Percentiles rank a stretch among this genome's conserved stretches.
Evolutionary conservation across 1,140 invertebrate genomes (phyloP).

Genomic region (Rhizoglyphus robini): DNA sequence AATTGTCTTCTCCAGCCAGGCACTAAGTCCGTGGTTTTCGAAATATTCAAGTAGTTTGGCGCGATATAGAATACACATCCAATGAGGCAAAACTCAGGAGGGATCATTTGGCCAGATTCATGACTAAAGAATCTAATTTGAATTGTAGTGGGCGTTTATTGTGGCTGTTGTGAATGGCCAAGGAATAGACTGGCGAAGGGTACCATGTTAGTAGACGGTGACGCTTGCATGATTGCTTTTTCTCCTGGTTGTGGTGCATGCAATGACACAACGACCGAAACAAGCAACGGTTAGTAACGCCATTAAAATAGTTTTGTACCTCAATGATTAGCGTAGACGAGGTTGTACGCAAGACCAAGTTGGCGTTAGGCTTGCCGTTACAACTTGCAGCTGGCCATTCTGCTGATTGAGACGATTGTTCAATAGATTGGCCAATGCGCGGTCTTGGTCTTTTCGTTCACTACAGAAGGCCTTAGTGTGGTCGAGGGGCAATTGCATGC

Average conservation of each 20-base stretch:
- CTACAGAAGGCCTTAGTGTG: constrained; percentile 34
- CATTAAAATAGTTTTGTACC: too few relatives aligned
- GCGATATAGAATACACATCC: constrained; percentile 77
- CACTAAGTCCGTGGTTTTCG: constrained; percentile 35
- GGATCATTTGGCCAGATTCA: constrained; percentile 41
- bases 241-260: background rate
- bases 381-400: background rate
- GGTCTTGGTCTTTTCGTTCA: constrained; percentile 85
- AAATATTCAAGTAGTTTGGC: constrained; percentile 44
- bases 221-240: background rate
- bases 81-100: constrained; percentile 68
- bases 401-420: constrained; percentile 60
- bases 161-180: background rate
- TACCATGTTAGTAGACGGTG: background rate
- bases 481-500: too few relatives aligned
- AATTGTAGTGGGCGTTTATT: constrained; percentile 32
- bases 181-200: background rate
- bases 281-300: too few relatives aligned
- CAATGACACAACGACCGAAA: too few relatives aligned
- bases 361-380: too few relatives aligned
- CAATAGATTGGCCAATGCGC: constrained; percentile 84
- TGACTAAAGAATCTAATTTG: constrained; percentile 29
- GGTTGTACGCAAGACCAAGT: too few relatives aligned
- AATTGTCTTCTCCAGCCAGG: constrained; percentile 58
- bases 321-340: too few relatives aligned